Evolutionary conservation across 2,888 invertebrate genomes (phyloP), one percentile per base, ranked within the genome.

Genomic region (Drosophila yooni): DNA sequence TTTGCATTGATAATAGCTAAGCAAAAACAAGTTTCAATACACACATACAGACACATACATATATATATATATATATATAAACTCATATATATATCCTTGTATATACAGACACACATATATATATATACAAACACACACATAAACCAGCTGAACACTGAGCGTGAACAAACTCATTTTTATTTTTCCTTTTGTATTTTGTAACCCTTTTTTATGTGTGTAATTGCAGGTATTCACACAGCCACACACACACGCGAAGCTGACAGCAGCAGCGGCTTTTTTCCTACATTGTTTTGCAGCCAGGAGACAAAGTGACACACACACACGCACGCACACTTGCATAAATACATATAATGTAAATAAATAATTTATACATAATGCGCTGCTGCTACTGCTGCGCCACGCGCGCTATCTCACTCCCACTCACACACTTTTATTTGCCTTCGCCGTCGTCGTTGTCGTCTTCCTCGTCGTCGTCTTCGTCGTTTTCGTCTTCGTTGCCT

Each of bases 351-450:
- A 90, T 82, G 82, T 86, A 90, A 87, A 87, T 90, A 87, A 90
- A 87, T 90, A 80, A 87, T 88, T 90, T 87, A 84, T 88, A 87
- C 75, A 90, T 88, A 88, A 90, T 83, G 80, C 79, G 70, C 72
- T 74, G 74, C 21, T 13, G 21, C 21, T 46, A 21, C 13, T 46
- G 64, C 72, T 79, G 69, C 67, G 83, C 69, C 79, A 25, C 46
- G 50, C 40, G 60, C 58, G 64, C 70, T 71, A 33, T 86, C 83
- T 71, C 81, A 67, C 54, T 85, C 64, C 43, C 31, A 59, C 76
- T 38, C 29, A 57, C 76, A 38, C 61, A 57, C 63, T 72, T 50
- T 36, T 33, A 59, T 59, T 52, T 68, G 80, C 53, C 56, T 70
- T 64, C 51, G 27, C 25, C 15, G 15, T 46, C 46, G 27, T 46